Conservation (phyloP, 2,797 vertebrate species). For the Halcyon smyrnensis region DNA sequence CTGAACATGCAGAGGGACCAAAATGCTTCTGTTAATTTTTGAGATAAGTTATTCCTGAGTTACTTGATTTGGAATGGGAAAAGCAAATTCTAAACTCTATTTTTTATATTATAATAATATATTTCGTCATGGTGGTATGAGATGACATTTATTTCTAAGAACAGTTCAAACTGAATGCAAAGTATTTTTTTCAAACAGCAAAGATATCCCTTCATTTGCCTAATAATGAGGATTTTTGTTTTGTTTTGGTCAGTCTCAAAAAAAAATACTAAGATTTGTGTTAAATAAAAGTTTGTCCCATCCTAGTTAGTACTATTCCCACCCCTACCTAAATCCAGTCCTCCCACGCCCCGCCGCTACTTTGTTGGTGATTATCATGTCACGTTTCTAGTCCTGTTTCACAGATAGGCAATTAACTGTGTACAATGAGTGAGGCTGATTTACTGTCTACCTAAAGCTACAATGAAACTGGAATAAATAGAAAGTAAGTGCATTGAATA, state of each 20-base stretch:
- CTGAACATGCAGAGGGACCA: not conserved
- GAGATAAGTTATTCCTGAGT: not conserved
- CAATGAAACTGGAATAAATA: slow-evolving; percentile 25
- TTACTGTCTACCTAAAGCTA: slow-evolving; percentile 42
- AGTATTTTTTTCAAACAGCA: not conserved
- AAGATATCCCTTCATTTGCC: not conserved
- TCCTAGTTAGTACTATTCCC: not conserved
- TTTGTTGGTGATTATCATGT: not conserved
- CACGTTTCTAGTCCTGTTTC: slow-evolving; percentile 30
- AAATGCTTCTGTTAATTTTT: not conserved
- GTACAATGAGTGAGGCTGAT: slow-evolving; percentile 2
- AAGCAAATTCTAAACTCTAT: not conserved
- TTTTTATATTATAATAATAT: not conserved
- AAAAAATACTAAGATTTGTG: not conserved
- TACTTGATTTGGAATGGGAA: not conserved
- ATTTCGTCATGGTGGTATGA: not conserved
- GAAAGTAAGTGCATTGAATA: slow-evolving; percentile 37
- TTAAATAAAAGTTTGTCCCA: not conserved
- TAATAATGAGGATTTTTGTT: not conserved
- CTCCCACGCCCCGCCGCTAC: not conserved
- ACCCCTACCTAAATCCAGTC: not conserved
- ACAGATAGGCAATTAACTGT: not conserved
- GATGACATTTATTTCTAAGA: not conserved
- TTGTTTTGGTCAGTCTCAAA: not conserved
- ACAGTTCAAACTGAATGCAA: not conserved